Evolutionary conservation across 2,797 vertebrate genomes (phyloP), one percentile per base, ranked within the genome.

Genomic region (Eptatretus atami): DNA sequence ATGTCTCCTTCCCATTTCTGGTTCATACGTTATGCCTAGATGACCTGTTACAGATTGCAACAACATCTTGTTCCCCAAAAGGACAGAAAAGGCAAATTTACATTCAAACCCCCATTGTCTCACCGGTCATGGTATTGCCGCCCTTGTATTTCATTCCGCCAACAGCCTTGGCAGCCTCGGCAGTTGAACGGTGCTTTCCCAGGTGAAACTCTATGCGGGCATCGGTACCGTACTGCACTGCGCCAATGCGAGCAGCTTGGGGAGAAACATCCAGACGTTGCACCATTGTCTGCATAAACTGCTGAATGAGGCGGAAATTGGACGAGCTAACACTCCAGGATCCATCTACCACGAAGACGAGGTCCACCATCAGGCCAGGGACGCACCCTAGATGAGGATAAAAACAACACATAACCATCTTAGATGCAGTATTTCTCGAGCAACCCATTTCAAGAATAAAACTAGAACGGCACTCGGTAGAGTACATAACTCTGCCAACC

Each of bases 281-380:
- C 15, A 25, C 11, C n/a, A 61, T n/a, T 25, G 57, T 25, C 24
- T 12, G 57, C 57, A 61, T n/a, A 12, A 61, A 61, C n/a, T n/a
- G n/a, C 11, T 25, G 57, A 12, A 61, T 61, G 8, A 10, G 57
- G n/a, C 24, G 57, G 57, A 61, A 61, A 25, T 61, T 61, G n/a
- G 57, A 25, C 15, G 10, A n/a, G 11, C 57, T 25, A 2, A 61
- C 24, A 25, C 57, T 61, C 57, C 57, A 61, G 57, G 57, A 61
- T 61, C 57, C 57, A 61, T 61, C 57, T 12, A 61, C 57, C 15
- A 61, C 24, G 57, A 61, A 61, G 57, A 61, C 57, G n/a, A 61
- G 57, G 24, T 61, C 57, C 10, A 61, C 57, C 57, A 61, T 25
- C 11, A 61, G 57, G 24, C 24, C 57, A n/a, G 57, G 57, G 57